These are phyloP conservation scores for Oopsacas minuta DNA, from an alignment of 37 sponge, comb jelly and placozoan genomes.

Conservation along the genomic window DNA sequence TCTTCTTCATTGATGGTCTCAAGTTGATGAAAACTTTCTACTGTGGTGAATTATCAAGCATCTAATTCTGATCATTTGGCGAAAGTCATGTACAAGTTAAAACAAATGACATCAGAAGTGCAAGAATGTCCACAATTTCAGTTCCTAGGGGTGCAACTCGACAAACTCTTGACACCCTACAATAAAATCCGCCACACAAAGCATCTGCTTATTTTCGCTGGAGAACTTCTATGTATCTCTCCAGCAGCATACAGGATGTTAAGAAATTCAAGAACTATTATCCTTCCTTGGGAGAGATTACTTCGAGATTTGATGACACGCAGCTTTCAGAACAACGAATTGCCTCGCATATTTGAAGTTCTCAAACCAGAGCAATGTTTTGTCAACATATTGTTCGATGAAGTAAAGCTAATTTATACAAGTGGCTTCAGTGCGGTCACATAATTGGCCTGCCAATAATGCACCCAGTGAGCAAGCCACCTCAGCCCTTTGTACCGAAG, in stretches of 20 bases:
- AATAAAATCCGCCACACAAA: background rate
- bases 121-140: background rate
- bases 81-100: background rate
- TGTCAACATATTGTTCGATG: no score
- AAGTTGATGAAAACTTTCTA: background rate
- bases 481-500: background rate
- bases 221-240: slow-evolving; percentile 20
- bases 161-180: background rate
- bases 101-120: background rate
- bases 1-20: background rate
- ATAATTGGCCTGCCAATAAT: background rate
- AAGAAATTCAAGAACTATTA: background rate
- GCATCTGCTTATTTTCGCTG: background rate
- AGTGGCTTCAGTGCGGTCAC: background rate
- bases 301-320: no score
- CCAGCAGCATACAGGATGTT: slow-evolving; percentile 13
- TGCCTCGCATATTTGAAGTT: no score
- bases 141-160: background rate
- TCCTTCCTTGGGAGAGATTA: no score
- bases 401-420: background rate
- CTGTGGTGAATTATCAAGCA: background rate
- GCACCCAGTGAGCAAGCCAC: slow-evolving; percentile 2
- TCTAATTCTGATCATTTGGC: background rate
- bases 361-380: background rate
- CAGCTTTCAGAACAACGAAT: no score